phyloP scores from a whole-genome alignment of 2,888 invertebrate genomes.

The Hartigia nigra region DNA sequence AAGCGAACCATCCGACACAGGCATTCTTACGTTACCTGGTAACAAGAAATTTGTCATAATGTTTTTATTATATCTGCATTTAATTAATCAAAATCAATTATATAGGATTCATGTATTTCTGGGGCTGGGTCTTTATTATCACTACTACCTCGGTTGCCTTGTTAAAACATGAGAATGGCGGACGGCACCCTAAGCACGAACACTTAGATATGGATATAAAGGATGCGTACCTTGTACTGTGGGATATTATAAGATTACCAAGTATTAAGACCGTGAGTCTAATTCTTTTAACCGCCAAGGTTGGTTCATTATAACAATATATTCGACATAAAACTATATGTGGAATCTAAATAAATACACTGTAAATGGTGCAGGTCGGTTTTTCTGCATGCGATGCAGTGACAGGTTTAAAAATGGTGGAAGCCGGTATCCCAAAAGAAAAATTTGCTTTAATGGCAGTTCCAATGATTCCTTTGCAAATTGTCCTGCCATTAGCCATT shows the following conservation, averaged over 20 bases:
- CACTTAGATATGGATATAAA: slow-evolving; percentile 68
- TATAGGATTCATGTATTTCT: slow-evolving; percentile 90
- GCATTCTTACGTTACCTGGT: slow-evolving; percentile 77
- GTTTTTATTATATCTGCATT: not conserved
- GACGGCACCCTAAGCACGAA: slow-evolving; percentile 59
- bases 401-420: slow-evolving; percentile 93
- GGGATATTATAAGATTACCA: slow-evolving; percentile 85
- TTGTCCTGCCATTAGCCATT: slow-evolving; percentile 88
- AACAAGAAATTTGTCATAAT: slow-evolving; percentile 21
- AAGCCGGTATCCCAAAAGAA: slow-evolving; percentile 96
- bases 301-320: slow-evolving; percentile 53
- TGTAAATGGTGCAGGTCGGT: slow-evolving; percentile 76
- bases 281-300: slow-evolving; percentile 91
- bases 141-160: slow-evolving; percentile 91
- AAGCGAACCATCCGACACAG: slow-evolving; percentile 75
- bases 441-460: slow-evolving; percentile 92
- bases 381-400: slow-evolving; percentile 97
- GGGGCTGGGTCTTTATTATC: slow-evolving; percentile 92
- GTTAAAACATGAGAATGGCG: slow-evolving; percentile 81
- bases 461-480: slow-evolving; percentile 94
- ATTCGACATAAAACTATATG: slow-evolving; percentile 3
- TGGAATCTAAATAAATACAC: not conserved
- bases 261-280: slow-evolving; percentile 82
- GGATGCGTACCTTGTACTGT: slow-evolving; percentile 85
- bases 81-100: slow-evolving; percentile 5